These are phyloP conservation scores for Archocentrus centrarchus DNA, from an alignment of 2,113 vertebrate species.

Conservation along the genomic window DNA sequence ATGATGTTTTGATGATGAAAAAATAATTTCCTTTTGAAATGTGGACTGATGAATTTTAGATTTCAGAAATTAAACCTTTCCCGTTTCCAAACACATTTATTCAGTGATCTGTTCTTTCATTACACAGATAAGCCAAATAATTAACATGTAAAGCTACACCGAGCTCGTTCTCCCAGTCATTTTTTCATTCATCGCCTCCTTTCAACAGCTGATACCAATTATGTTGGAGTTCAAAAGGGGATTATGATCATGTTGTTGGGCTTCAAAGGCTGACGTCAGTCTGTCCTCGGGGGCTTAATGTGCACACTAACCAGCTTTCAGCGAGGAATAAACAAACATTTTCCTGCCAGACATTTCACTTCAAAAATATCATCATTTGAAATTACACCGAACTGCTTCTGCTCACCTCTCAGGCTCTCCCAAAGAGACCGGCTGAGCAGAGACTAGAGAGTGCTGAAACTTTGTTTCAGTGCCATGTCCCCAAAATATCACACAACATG, in stretches of 20 bases:
- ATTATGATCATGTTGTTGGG: conserved; percentile 46
- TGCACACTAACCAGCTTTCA: conserved; percentile 35
- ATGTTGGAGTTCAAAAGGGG: conserved; percentile 50
- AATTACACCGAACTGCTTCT: conserved; percentile 26
- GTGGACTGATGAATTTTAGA: conserved; percentile 25
- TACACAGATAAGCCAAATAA: conserved; percentile 38
- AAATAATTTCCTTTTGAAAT: conserved; percentile 42
- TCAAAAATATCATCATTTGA: conserved; percentile 4
- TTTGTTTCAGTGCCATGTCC: not conserved
- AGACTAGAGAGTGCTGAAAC: not conserved
- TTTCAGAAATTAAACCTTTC: conserved; percentile 16
- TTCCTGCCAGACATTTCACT: conserved; percentile 33
- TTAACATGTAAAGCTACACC: conserved; percentile 38
- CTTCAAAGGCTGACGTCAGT: conserved; percentile 63
- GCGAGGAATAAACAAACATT: conserved; percentile 53
- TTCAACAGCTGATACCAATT: conserved; percentile 55
- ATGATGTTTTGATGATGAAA: conserved; percentile 38
- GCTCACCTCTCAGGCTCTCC: not conserved
- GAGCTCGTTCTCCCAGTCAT: not conserved
- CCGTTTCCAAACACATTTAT: conserved; percentile 8
- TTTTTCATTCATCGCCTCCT: conserved; percentile 20
- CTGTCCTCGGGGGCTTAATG: conserved; percentile 31
- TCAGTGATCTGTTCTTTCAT: conserved; percentile 16
- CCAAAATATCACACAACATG: not conserved
- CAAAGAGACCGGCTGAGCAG: not conserved